A percentile compares a stretch with the other conserved stretches of the same genome.
phyloP scores from a whole-genome alignment of 2,113 vertebrate species.

The Chlamydotis undulata region DNA sequence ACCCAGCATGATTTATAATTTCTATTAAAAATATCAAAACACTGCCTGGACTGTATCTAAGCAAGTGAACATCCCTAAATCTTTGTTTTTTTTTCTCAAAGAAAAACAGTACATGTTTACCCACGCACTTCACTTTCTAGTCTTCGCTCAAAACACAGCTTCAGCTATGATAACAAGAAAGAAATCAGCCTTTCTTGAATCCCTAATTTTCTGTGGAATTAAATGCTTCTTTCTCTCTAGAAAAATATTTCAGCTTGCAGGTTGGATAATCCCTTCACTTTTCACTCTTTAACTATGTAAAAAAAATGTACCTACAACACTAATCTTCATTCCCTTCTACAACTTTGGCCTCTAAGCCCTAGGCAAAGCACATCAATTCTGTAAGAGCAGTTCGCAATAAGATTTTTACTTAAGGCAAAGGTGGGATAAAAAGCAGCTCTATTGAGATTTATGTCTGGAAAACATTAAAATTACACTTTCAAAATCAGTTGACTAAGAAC shows the following conservation, averaged over 20 bases:
- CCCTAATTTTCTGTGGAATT: conserved; percentile 12
- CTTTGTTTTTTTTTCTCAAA: not conserved
- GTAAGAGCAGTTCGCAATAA: not conserved
- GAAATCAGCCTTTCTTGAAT: not conserved
- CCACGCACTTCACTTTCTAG: not conserved
- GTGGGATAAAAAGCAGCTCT: not conserved
- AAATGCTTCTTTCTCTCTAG: not conserved
- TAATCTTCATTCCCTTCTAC: not conserved
- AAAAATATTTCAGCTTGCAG: not conserved
- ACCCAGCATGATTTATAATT: not conserved
- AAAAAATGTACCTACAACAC: not conserved
- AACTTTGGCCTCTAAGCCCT: not conserved
- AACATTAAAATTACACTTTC: not conserved
- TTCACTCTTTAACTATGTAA: not conserved
- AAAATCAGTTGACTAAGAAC: not conserved
- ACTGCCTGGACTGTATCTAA: not conserved
- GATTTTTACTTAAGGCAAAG: not conserved
- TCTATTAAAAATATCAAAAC: conserved; percentile 3
- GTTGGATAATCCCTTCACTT: not conserved
- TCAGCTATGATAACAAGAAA: not conserved
- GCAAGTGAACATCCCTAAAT: not conserved
- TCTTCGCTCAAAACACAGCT: not conserved
- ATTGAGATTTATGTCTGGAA: not conserved
- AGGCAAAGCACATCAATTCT: not conserved
- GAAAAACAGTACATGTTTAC: not conserved